These are phyloP conservation scores for Thermophis baileyi DNA, from an alignment of 2,113 vertebrate genomes.

Conservation along the genomic window DNA sequence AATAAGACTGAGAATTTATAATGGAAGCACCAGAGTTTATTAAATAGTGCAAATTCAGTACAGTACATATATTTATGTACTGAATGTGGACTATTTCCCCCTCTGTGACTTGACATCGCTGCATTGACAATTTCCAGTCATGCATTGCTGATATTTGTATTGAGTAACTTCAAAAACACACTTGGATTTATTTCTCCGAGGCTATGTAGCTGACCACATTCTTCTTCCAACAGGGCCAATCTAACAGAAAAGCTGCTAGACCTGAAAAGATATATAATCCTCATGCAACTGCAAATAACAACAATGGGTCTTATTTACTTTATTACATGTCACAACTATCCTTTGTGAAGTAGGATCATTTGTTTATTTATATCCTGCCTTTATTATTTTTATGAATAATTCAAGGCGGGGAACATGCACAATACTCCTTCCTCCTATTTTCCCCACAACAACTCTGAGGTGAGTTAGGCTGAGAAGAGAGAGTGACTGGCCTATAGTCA, in stretches of 20 bases:
- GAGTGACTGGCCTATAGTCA: neutral
- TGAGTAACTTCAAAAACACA: neutral
- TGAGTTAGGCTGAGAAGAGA: neutral
- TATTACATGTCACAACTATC: neutral
- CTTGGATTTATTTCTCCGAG: neutral
- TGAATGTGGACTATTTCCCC: neutral
- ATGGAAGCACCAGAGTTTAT: no score
- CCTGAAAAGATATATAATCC: neutral
- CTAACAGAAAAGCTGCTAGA: neutral
- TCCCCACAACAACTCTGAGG: neutral
- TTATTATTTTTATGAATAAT: neutral
- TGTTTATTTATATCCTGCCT: neutral
- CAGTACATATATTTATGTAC: neutral
- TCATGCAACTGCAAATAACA: neutral
- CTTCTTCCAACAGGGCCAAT: neutral
- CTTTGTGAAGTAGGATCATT: neutral
- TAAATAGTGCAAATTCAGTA: neutral
- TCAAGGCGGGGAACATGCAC: neutral
- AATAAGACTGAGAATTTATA: neutral
- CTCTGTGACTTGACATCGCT: neutral
- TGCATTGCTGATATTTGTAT: neutral
- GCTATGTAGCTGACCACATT: neutral
- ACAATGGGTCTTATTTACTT: neutral
- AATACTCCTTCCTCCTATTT: neutral
- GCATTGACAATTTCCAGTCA: neutral